Evolutionary conservation across 1,140 invertebrate species (phyloP).

Genomic region (Pectinophora gossypiella): DNA sequence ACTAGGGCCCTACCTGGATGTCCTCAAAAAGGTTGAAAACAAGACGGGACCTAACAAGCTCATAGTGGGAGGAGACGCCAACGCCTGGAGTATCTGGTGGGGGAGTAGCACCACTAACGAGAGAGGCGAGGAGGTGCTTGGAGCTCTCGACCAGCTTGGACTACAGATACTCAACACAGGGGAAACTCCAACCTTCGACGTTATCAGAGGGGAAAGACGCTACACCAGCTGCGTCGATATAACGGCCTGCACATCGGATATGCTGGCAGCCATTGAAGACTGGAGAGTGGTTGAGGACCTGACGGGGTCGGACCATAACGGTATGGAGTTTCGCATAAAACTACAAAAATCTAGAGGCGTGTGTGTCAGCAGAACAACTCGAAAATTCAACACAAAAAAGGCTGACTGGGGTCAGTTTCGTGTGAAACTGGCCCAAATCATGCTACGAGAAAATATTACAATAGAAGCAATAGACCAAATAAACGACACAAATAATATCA

Average conservation of each 20-base stretch:
- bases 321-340: background rate
- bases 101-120: background rate
- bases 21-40: background rate
- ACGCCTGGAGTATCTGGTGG: constrained; percentile 8
- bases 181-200: background rate
- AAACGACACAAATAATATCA: background rate
- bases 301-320: background rate
- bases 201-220: background rate
- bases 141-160: background rate
- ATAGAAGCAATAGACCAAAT: constrained; percentile 5
- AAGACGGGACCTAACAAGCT: background rate
- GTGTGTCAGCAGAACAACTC: constrained; percentile 1
- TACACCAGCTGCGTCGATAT: background rate
- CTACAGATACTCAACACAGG: constrained; percentile 8
- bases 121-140: constrained; percentile 7
- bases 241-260: constrained; percentile 3
- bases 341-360: background rate
- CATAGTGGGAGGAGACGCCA: constrained; percentile 8
- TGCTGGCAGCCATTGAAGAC: background rate
- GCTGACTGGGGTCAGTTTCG: constrained; percentile 9
- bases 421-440: constrained; percentile 8
- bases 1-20: constrained; percentile 7
- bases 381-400: constrained; percentile 13
- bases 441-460: constrained; percentile 5
- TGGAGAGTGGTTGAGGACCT: background rate